These are phyloP conservation scores for Embidobia sp. DNA, from an alignment of 2,888 invertebrate species.

Conservation along the genomic window DNA sequence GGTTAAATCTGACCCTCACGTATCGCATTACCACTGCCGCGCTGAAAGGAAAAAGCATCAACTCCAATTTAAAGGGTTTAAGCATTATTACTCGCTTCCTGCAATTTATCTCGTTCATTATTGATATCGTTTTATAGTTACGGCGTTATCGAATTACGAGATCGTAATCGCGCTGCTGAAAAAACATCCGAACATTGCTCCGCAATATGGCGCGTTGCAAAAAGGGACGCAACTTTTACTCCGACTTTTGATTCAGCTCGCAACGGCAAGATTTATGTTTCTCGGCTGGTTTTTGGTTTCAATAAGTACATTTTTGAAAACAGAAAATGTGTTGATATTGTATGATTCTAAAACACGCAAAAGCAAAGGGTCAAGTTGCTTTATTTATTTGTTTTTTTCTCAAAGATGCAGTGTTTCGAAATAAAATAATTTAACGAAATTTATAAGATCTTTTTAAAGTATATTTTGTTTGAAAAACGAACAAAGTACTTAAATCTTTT, in stretches of 20 bases:
- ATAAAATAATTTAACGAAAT: too few relatives aligned
- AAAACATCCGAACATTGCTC: slow-evolving; percentile 7
- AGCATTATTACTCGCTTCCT: slow-evolving; percentile 70
- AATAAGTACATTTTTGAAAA: not conserved
- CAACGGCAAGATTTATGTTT: too few relatives aligned
- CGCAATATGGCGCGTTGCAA: slow-evolving; percentile 7
- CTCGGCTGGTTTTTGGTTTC: too few relatives aligned
- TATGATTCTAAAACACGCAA: too few relatives aligned
- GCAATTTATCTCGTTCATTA: slow-evolving; percentile 56
- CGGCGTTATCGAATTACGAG: slow-evolving; percentile 48
- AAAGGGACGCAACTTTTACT: not conserved
- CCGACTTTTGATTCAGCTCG: too few relatives aligned
- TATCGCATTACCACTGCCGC: slow-evolving; percentile 77
- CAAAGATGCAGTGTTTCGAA: too few relatives aligned
- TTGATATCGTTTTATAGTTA: slow-evolving; percentile 56
- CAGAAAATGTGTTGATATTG: too few relatives aligned
- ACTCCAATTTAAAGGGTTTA: slow-evolving; percentile 73
- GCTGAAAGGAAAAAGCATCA: slow-evolving; percentile 68
- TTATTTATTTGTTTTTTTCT: too few relatives aligned
- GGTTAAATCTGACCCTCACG: slow-evolving; percentile 78
- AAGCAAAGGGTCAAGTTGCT: too few relatives aligned
- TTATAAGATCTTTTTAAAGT: too few relatives aligned
- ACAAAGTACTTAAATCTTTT: too few relatives aligned
- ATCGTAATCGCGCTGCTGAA: slow-evolving; percentile 16
- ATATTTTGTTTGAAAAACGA: too few relatives aligned